Evolutionary conservation across 2,113 vertebrate genomes (phyloP).

Genomic region (Porphyrio hochstetteri): DNA sequence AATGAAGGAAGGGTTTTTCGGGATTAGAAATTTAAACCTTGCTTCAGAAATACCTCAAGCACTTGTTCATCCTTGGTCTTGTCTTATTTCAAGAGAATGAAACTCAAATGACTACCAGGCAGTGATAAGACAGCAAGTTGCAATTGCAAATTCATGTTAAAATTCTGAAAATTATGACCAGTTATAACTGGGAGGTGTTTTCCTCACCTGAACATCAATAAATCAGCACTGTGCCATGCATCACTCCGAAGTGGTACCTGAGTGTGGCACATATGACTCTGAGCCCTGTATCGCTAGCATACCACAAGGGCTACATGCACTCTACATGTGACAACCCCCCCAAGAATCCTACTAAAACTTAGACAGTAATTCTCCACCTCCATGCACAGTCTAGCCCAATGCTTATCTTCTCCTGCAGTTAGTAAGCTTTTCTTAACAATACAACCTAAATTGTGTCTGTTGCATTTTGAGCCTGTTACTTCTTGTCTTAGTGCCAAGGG

Average conservation of each 20-base stretch:
- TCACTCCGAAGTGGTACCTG: neutral
- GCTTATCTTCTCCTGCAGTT: neutral
- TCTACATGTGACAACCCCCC: neutral
- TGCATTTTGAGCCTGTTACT: constrained; percentile 4
- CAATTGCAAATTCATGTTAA: neutral
- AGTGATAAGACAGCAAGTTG: neutral
- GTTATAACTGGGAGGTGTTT: neutral
- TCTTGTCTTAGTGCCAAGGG: constrained; percentile 45
- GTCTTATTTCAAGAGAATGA: neutral
- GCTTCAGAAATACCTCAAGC: neutral
- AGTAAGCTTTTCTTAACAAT: constrained; percentile 5
- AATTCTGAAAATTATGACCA: neutral
- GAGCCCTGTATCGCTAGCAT: neutral
- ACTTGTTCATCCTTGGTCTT: neutral
- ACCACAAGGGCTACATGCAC: neutral
- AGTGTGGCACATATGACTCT: neutral
- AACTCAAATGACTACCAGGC: neutral
- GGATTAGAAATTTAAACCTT: neutral
- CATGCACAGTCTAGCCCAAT: neutral
- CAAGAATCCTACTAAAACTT: neutral
- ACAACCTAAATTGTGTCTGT: neutral
- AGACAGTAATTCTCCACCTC: neutral
- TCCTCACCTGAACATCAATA: neutral
- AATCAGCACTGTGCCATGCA: neutral
- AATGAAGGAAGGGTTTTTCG: neutral